These are phyloP conservation scores for Varecia variegata DNA, from an alignment of 2,797 vertebrate species.

Conservation along the genomic window DNA sequence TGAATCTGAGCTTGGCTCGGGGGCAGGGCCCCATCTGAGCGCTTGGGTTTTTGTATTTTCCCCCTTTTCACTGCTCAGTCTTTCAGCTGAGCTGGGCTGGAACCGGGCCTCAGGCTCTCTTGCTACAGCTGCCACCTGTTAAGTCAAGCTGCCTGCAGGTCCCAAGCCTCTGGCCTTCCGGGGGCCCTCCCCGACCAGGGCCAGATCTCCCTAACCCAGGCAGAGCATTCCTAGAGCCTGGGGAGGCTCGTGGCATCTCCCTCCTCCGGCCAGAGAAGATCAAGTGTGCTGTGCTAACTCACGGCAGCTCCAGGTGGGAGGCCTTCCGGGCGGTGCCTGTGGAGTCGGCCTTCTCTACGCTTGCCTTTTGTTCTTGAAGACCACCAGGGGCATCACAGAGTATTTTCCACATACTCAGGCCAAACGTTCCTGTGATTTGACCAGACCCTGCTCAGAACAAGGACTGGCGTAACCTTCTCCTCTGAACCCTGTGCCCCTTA, in stretches of 20 bases:
- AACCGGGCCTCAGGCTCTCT: background rate
- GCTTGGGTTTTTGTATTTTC: background rate
- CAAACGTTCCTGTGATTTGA: conserved; percentile 66
- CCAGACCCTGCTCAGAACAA: conserved; percentile 11
- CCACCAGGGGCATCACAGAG: background rate
- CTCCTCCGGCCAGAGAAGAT: background rate
- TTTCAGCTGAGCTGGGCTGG: background rate
- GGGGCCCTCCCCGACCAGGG: background rate
- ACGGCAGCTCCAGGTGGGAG: conserved; percentile 15
- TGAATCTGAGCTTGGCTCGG: background rate
- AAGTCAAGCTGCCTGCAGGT: background rate
- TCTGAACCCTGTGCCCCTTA: background rate
- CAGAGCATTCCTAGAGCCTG: background rate
- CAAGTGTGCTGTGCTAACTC: background rate
- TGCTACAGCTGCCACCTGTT: too few species aligned
- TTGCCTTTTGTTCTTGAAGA: background rate
- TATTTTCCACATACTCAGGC: conserved; percentile 53
- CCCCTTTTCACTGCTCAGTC: background rate
- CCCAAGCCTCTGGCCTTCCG: background rate
- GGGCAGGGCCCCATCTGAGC: background rate
- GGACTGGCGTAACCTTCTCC: background rate
- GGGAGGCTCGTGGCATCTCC: background rate
- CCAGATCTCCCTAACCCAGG: background rate
- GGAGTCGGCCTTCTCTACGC: background rate
- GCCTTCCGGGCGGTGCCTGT: rapidly evolving